Conservation (phyloP, 2,888 invertebrate genomes). For the Napeogenes inachia region DNA sequence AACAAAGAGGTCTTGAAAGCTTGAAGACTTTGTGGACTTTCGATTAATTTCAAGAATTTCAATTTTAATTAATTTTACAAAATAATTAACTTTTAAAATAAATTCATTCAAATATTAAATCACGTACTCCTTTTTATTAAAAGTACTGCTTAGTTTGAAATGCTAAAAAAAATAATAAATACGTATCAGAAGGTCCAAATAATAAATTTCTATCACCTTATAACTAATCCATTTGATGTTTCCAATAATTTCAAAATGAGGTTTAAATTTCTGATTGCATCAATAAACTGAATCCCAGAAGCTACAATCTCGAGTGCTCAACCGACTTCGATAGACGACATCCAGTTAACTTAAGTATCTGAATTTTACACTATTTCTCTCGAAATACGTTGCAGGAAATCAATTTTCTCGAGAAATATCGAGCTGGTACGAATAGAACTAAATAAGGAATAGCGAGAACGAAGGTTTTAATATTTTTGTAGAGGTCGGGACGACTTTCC, state of each 20-base stretch:
- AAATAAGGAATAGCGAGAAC: slow-evolving; percentile 37
- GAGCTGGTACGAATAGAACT: slow-evolving; percentile 42
- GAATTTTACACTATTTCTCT: slow-evolving; percentile 42
- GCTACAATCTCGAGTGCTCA: slow-evolving; percentile 23
- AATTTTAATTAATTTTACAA: too few species aligned
- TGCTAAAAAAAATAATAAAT: too few species aligned
- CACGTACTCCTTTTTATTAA: too few species aligned
- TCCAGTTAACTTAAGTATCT: slow-evolving; percentile 28
- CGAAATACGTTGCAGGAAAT: slow-evolving; percentile 57
- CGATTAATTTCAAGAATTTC: too few species aligned
- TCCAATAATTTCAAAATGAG: slow-evolving; percentile 25
- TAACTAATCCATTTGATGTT: neutral
- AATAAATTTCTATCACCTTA: too few species aligned
- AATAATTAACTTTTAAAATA: too few species aligned
- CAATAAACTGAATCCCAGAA: slow-evolving; percentile 12
- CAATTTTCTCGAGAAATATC: slow-evolving; percentile 58
- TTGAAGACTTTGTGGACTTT: neutral
- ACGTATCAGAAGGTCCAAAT: too few species aligned
- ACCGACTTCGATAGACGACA: slow-evolving; percentile 15
- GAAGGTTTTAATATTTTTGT: slow-evolving; percentile 67
- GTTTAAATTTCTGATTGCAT: slow-evolving; percentile 16
- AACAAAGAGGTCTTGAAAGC: slow-evolving; percentile 9
- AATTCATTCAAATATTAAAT: too few species aligned
- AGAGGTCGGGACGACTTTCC: slow-evolving; percentile 46
- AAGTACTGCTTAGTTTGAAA: too few species aligned